Evolutionary conservation across 2,113 vertebrate species (phyloP), one percentile per base, ranked within the genome.

Genomic region (Eublepharis macularius): DNA sequence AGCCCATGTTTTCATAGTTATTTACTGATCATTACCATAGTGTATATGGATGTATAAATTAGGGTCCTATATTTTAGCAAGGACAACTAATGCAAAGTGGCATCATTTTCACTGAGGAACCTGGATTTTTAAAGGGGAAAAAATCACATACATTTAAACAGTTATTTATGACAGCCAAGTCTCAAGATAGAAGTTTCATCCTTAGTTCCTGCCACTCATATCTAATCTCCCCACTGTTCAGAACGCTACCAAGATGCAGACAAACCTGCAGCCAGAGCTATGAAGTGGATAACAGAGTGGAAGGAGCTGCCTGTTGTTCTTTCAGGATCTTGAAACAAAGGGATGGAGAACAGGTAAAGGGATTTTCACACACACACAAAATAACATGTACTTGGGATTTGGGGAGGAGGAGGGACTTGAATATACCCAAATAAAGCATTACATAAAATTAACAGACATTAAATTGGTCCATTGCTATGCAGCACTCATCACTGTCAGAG

Each of bases 91-190:
- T 76, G 2, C 1, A n/a, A 13, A 7, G 41, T 63, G 24, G 8
- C 26, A 9, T 34, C 32, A 34, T 80, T 24, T 57, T 19, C 43
- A 74, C 74, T 57, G 21, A 41, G 43, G 36, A 57, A 8, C 6
- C 45, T 66, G 11, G 41, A 63, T 63, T 49, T 32, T 43, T 4
- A 17, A 32, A 39, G 41, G 36, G 76, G 51, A 63, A 92, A 91
- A 89, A 86, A 89, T 80, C 75, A 32, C 49, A 1, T 32, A 49
- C 66, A 41, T 84, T 89, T 82, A 90, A 14, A 72, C 29, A 80
- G 80, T 83, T 51, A 36, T 0, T 1, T 60, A 79, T 16, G 86
- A 80, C 86, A 77, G 68, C 0, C 1, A 7, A 6, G 73, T 2
- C 87, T 24, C 76, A 69, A 49, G 12, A 86, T 76, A 84, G 87